Percentiles rank a stretch among this genome's conserved stretches.
Conservation (phyloP, 2,888 invertebrate species). For the Elysia crispata region DNA sequence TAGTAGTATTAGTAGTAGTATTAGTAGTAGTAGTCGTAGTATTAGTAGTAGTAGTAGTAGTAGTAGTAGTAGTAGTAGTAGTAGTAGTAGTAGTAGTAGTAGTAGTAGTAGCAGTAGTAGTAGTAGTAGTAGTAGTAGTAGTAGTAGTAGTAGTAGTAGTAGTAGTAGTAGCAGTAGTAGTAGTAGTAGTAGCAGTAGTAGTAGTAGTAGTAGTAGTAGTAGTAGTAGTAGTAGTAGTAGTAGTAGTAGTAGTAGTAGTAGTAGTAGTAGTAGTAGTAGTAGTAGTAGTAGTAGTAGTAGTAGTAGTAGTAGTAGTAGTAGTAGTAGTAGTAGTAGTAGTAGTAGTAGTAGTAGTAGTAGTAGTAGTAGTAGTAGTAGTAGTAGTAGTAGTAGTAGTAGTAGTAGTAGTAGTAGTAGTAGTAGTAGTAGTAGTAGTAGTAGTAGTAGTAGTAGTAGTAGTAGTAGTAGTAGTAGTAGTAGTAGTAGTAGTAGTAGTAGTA, state of each 20-base stretch:
- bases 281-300: slow-evolving; percentile 9
- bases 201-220: slow-evolving; percentile 4
- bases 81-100: slow-evolving; percentile 9
- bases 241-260: slow-evolving; percentile 9
- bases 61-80: slow-evolving; percentile 9
- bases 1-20: too few species aligned
- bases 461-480: slow-evolving; percentile 9
- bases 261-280: slow-evolving; percentile 4
- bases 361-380: slow-evolving; percentile 9
- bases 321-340: slow-evolving; percentile 1
- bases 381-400: slow-evolving; percentile 9
- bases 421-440: slow-evolving; percentile 4
- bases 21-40: too few species aligned
- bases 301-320: slow-evolving; percentile 9
- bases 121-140: slow-evolving; percentile 1
- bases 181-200: slow-evolving; percentile 4
- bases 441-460: slow-evolving; percentile 1
- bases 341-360: slow-evolving; percentile 1
- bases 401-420: slow-evolving; percentile 9
- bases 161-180: slow-evolving; percentile 4
- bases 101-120: neutral
- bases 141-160: slow-evolving; percentile 9
- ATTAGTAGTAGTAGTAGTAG: slow-evolving; percentile 2
- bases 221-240: slow-evolving; percentile 1
- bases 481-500: slow-evolving; percentile 4